These are phyloP conservation scores for Petrocephalus zakoni DNA, from an alignment of 2,113 vertebrate genomes.

Conservation along the genomic window DNA sequence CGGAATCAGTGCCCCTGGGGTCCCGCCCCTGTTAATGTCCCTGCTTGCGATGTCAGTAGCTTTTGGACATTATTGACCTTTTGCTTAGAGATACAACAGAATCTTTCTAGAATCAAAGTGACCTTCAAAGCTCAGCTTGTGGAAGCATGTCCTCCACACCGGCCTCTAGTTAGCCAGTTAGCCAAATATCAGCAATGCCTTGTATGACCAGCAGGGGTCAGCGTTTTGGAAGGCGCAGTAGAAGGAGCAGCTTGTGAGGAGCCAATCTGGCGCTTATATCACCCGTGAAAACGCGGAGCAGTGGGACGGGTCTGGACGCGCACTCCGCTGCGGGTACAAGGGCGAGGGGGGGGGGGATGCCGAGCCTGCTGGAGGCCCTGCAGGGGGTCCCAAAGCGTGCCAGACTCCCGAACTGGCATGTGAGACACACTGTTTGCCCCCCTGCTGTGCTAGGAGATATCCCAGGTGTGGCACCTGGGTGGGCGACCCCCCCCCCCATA, in stretches of 20 bases:
- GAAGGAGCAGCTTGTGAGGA: too few species aligned
- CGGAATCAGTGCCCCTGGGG: neutral
- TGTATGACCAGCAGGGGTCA: neutral
- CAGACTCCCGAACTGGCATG: neutral
- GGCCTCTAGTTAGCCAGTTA: neutral
- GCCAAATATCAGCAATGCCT: neutral
- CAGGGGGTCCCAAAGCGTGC: neutral
- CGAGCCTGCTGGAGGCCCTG: neutral
- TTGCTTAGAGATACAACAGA: neutral
- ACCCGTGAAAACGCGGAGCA: neutral
- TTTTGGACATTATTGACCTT: neutral
- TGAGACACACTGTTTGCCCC: neutral
- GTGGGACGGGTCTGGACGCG: neutral
- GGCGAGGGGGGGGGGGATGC: neutral
- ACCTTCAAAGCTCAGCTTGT: neutral
- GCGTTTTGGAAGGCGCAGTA: neutral
- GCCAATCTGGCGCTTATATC: neutral
- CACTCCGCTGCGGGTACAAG: neutral
- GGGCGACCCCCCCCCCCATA: neutral
- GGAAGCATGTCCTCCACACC: neutral
- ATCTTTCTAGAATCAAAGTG: neutral
- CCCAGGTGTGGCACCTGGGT: neutral
- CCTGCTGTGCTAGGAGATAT: neutral
- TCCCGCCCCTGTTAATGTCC: neutral
- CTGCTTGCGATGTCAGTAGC: neutral